phyloP scores from a whole-genome alignment of 2,113 vertebrate species.

The Oreochromis niloticus region DNA sequence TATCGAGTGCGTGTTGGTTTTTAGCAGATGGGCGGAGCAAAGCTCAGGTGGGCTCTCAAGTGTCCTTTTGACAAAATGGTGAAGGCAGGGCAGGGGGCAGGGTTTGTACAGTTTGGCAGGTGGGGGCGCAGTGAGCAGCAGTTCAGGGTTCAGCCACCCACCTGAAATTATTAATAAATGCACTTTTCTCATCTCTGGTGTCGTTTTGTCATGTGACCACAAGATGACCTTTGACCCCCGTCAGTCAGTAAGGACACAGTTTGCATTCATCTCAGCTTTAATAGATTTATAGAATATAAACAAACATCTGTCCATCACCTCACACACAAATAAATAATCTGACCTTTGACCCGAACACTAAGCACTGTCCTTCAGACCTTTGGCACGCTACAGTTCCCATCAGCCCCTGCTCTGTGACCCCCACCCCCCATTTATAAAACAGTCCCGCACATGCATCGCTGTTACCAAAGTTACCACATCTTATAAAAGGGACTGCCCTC shows the following conservation, averaged over 20 bases:
- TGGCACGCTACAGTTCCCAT: conserved; percentile 42
- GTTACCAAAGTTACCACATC: conserved; percentile 21
- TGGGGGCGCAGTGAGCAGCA: neutral
- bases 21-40: conserved; percentile 13
- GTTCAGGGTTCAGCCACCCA: conserved; percentile 31
- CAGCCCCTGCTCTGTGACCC: neutral
- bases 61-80: neutral
- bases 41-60: neutral
- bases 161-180: conserved; percentile 68
- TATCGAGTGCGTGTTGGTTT: conserved; percentile 50
- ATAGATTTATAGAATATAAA: conserved; percentile 71
- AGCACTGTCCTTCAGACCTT: neutral
- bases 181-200: conserved; percentile 64
- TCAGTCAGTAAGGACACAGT: neutral
- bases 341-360: conserved; percentile 25
- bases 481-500: conserved; percentile 6
- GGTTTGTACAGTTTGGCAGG: conserved; percentile 34
- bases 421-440: neutral
- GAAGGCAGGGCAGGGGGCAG: neutral
- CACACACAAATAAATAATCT: conserved; percentile 73
- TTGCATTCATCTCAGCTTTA: neutral
- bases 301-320: conserved; percentile 37
- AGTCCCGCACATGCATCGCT: conserved; percentile 15
- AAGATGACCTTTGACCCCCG: neutral
- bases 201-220: neutral